A percentile compares a stretch with the other conserved stretches of the same genome.
Evolutionary conservation across 2,888 invertebrate genomes (phyloP).

Genomic region (Hesperia comma): DNA sequence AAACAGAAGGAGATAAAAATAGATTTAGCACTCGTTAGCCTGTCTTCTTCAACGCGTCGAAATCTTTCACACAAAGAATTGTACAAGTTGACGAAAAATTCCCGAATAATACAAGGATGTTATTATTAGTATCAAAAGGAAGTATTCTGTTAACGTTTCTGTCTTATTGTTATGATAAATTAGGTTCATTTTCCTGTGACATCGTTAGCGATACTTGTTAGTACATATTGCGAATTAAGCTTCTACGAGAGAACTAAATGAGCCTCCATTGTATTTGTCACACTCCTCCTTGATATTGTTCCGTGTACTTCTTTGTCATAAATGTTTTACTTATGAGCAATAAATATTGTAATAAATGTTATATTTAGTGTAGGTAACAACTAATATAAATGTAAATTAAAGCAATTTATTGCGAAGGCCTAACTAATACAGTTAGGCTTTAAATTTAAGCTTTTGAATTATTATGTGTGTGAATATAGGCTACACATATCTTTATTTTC

Average conservation of each 20-base stretch:
- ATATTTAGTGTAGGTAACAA: too few relatives aligned
- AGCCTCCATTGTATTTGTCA: constrained; percentile 1
- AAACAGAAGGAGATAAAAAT: too few relatives aligned
- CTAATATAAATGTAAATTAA: too few relatives aligned
- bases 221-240: constrained; percentile 31
- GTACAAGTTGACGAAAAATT: neutral
- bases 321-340: constrained; percentile 4
- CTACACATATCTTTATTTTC: too few relatives aligned
- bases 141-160: neutral
- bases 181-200: constrained; percentile 18
- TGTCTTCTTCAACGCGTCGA: too few relatives aligned
- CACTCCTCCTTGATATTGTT: constrained; percentile 17
- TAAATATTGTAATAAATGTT: too few relatives aligned
- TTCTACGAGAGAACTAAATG: constrained; percentile 23
- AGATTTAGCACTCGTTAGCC: too few relatives aligned
- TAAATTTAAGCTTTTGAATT: too few relatives aligned
- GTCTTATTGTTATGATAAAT: constrained; percentile 16
- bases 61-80: constrained; percentile 5
- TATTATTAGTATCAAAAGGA: constrained; percentile 11
- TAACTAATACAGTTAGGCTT: too few relatives aligned
- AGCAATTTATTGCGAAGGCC: too few relatives aligned
- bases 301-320: constrained; percentile 18
- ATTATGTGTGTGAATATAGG: too few relatives aligned
- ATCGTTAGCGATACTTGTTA: constrained; percentile 30
- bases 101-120: neutral